Evolutionary conservation across 1,140 invertebrate species (phyloP).

Genomic region (Goniozus legneri): DNA sequence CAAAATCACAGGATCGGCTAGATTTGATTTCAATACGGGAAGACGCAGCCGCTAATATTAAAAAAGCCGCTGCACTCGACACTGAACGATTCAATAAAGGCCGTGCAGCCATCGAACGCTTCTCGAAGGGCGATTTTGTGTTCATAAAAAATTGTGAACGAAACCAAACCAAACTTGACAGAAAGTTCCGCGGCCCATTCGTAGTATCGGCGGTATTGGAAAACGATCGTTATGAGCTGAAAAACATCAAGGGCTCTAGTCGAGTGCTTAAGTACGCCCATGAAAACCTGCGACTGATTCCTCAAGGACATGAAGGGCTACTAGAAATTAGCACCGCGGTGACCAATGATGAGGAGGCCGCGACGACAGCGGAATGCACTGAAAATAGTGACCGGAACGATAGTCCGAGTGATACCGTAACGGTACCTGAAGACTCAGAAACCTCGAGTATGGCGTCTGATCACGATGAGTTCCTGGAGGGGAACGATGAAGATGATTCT

Average conservation of each 20-base stretch:
- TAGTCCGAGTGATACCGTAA: too few relatives aligned
- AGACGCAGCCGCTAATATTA: neutral
- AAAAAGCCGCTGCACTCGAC: neutral
- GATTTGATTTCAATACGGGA: neutral
- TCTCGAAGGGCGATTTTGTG: constrained; percentile 10
- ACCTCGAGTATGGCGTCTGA: too few relatives aligned
- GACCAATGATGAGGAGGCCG: too few relatives aligned
- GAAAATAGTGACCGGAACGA: too few relatives aligned
- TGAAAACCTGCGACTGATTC: neutral
- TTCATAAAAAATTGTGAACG: neutral
- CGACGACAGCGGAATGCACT: too few relatives aligned
- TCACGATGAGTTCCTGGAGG: too few relatives aligned
- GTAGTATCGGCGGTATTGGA: constrained; percentile 4
- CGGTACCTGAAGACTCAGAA: too few relatives aligned
- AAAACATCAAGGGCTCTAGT: neutral
- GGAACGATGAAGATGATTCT: too few relatives aligned
- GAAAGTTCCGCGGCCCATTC: neutral
- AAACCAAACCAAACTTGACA: neutral
- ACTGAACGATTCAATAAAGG: neutral
- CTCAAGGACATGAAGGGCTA: neutral
- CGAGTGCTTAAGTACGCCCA: neutral
- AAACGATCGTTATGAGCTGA: neutral
- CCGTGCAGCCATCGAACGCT: neutral
- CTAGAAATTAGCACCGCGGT: too few relatives aligned
- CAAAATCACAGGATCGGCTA: neutral